Conservation (phyloP, 2,113 vertebrate species). For the Ellobius talpinus region DNA sequence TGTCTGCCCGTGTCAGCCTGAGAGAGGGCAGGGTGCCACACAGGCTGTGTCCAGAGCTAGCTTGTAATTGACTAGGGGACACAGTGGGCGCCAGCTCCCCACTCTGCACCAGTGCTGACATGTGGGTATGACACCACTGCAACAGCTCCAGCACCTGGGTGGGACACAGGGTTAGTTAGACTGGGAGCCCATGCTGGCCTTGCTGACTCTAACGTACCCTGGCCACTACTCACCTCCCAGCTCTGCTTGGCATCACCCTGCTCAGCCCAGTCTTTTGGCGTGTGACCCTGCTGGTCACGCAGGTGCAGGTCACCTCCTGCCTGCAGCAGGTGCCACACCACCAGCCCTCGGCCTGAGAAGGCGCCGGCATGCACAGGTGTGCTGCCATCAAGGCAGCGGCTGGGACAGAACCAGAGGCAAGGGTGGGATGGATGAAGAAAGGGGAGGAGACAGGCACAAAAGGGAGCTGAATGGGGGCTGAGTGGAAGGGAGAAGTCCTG, state of each 20-base stretch:
- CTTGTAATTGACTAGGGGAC: background rate
- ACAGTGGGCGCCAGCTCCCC: background rate
- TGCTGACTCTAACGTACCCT: background rate
- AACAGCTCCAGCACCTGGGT: slow-evolving; percentile 55
- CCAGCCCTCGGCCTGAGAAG: slow-evolving; percentile 80
- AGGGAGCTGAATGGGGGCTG: background rate
- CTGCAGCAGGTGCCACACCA: slow-evolving; percentile 83
- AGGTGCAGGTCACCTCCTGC: slow-evolving; percentile 87
- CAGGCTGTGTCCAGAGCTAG: background rate
- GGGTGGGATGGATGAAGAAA: background rate
- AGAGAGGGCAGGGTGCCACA: background rate
- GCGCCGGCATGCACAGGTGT: slow-evolving; percentile 86
- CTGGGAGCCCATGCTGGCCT: background rate
- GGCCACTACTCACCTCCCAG: slow-evolving; percentile 72
- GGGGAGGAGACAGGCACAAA: background rate
- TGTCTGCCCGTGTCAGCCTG: background rate
- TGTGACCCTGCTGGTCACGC: slow-evolving; percentile 83
- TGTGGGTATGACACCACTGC: background rate
- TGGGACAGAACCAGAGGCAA: slow-evolving; percentile 32
- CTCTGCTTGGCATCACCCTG: slow-evolving; percentile 61
- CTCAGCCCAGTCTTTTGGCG: slow-evolving; percentile 84
- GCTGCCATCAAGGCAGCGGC: slow-evolving; percentile 85
- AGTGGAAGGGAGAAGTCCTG: background rate
- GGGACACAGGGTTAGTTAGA: background rate
- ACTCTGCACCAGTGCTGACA: background rate